These are phyloP conservation scores for Sphinx pinastri DNA, from an alignment of 2,888 invertebrate species.

Conservation along the genomic window DNA sequence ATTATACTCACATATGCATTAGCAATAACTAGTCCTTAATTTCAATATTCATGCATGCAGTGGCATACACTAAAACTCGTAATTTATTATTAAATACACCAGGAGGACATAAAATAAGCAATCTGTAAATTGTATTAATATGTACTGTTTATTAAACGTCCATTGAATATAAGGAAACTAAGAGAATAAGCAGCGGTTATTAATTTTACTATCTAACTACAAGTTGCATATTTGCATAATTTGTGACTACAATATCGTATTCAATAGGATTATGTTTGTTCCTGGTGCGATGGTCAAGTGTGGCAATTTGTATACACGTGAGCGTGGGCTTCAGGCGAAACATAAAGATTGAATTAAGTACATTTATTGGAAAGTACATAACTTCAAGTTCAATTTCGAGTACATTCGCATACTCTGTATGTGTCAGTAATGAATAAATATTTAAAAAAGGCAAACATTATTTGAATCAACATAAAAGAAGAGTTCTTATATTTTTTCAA, in stretches of 20 bases:
- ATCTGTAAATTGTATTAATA: slow-evolving; percentile 1
- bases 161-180: slow-evolving; percentile 29
- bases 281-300: slow-evolving; percentile 47
- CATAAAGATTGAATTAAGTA: slow-evolving; percentile 35
- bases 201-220: neutral
- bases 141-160: slow-evolving; percentile 16
- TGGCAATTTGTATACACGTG: slow-evolving; percentile 52
- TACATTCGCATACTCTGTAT: no score
- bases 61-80: slow-evolving; percentile 28
- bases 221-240: neutral
- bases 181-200: slow-evolving; percentile 32
- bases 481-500: no score
- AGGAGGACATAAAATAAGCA: slow-evolving; percentile 37
- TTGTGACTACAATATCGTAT: slow-evolving; percentile 40
- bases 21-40: slow-evolving; percentile 29
- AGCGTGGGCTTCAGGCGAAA: slow-evolving; percentile 45
- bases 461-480: no score
- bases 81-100: slow-evolving; percentile 40
- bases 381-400: neutral
- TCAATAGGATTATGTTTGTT: slow-evolving; percentile 49
- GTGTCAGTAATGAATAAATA: neutral
- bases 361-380: slow-evolving; percentile 28
- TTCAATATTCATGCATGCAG: slow-evolving; percentile 27
- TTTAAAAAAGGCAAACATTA: no score
- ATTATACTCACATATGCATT: neutral